Conservation (phyloP, 2,113 vertebrate genomes). For the Erpornis zantholeuca region DNA sequence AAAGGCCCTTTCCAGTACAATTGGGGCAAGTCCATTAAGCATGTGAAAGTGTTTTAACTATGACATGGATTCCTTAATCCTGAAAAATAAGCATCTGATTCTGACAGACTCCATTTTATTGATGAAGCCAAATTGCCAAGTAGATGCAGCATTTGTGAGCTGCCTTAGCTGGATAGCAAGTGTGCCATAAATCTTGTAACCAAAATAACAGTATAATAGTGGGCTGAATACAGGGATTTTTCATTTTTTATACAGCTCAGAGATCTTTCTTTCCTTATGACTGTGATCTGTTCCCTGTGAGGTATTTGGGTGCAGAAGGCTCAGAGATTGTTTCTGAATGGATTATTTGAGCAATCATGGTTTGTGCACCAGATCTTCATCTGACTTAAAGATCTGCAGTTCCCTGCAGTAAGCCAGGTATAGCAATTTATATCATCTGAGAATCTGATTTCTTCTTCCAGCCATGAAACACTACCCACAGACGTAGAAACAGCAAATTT, state of each 20-base stretch:
- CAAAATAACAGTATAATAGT: background rate
- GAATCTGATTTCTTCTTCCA: background rate
- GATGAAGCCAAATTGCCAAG: background rate
- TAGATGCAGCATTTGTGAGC: background rate
- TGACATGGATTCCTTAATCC: background rate
- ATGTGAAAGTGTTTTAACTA: background rate
- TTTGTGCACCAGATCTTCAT: background rate
- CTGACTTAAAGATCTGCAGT: background rate
- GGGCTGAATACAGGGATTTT: background rate
- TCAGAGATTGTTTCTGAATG: background rate
- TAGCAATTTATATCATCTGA: background rate
- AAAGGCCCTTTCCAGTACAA: background rate
- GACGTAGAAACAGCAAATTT: background rate
- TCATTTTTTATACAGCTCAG: background rate
- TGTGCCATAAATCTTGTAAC: background rate
- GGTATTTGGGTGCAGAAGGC: background rate
- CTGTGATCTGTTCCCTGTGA: background rate
- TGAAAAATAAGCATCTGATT: background rate
- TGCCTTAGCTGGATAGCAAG: background rate
- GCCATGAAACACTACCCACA: background rate
- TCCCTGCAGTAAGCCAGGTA: background rate
- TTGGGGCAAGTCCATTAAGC: background rate
- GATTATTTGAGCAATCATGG: background rate
- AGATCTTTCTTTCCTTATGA: background rate
- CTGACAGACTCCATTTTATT: background rate